Percentiles rank a stretch among this genome's conserved stretches.
Evolutionary conservation across 2,797 vertebrate genomes (phyloP).

Genomic region (Artibeus jamaicensis): DNA sequence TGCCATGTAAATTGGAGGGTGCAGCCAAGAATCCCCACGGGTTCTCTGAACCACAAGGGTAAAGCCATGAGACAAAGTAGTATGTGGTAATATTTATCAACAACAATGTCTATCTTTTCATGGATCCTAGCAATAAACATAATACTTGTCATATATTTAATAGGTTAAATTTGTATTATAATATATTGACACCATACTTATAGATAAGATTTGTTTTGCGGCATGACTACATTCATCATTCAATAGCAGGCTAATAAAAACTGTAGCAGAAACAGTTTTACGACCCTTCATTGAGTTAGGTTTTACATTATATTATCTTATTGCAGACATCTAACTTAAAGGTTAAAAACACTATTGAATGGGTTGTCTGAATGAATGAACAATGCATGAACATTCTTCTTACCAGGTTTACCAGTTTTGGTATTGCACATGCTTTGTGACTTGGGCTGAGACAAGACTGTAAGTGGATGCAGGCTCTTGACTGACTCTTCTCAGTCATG

Average conservation of each 20-base stretch:
- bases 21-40: neutral
- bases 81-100: conserved; percentile 68
- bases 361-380: conserved; percentile 80
- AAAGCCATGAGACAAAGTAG: neutral
- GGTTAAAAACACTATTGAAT: conserved; percentile 86
- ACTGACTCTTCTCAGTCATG: conserved; percentile 80
- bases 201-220: conserved; percentile 82
- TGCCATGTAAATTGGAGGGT: neutral
- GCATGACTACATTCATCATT: conserved; percentile 79
- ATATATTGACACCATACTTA: conserved; percentile 83
- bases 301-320: conserved; percentile 87
- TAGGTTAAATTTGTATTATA: conserved; percentile 83
- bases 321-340: conserved; percentile 85
- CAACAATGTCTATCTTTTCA: conserved; percentile 80
- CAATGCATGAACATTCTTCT: conserved; percentile 78
- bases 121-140: conserved; percentile 79
- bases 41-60: neutral
- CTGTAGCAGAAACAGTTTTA: conserved; percentile 84
- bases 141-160: conserved; percentile 85
- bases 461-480: conserved; percentile 79
- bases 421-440: conserved; percentile 69
- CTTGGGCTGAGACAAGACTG: conserved; percentile 69
- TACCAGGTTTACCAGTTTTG: conserved; percentile 74
- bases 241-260: conserved; percentile 87
- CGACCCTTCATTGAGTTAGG: conserved; percentile 82